Percentiles rank a stretch among this genome's conserved stretches.
These are phyloP conservation scores for Bellardia pandia DNA, from an alignment of 2,888 invertebrate genomes.

Conservation along the genomic window DNA sequence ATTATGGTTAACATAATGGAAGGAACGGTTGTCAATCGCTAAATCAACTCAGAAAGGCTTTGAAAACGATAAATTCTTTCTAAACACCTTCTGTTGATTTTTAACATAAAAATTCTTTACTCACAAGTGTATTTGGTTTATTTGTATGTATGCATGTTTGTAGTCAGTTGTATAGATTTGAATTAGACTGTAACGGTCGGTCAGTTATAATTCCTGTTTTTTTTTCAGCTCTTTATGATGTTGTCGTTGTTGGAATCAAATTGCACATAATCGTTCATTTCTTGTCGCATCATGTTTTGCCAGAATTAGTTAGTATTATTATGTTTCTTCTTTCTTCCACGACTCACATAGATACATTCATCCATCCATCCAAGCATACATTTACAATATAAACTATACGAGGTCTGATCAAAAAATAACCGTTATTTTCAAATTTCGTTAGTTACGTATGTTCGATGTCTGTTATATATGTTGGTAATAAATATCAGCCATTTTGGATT, in stretches of 20 bases:
- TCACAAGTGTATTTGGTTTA: neutral
- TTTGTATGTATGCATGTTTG: constrained; percentile 7
- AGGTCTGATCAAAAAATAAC: no score
- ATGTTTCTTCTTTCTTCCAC: constrained; percentile 49
- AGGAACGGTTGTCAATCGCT: no score
- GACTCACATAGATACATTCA: neutral
- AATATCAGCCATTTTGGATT: neutral
- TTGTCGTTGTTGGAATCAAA: constrained; percentile 59
- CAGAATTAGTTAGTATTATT: constrained; percentile 60
- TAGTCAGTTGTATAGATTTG: constrained; percentile 4
- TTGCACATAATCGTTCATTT: constrained; percentile 66
- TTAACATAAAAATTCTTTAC: no score
- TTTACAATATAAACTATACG: constrained; percentile 28
- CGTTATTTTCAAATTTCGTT: no score
- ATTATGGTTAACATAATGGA: no score
- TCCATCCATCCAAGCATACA: neutral
- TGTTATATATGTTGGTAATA: constrained; percentile 5
- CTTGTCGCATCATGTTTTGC: constrained; percentile 61
- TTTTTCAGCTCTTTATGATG: neutral
- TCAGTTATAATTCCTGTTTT: constrained; percentile 42
- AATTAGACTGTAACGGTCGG: constrained; percentile 65
- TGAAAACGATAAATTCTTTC: no score
- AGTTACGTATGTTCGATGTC: no score
- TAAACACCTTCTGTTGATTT: no score
- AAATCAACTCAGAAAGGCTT: no score